These are phyloP conservation scores for Labeo catla DNA, from an alignment of 2,113 vertebrate genomes.

Conservation along the genomic window DNA sequence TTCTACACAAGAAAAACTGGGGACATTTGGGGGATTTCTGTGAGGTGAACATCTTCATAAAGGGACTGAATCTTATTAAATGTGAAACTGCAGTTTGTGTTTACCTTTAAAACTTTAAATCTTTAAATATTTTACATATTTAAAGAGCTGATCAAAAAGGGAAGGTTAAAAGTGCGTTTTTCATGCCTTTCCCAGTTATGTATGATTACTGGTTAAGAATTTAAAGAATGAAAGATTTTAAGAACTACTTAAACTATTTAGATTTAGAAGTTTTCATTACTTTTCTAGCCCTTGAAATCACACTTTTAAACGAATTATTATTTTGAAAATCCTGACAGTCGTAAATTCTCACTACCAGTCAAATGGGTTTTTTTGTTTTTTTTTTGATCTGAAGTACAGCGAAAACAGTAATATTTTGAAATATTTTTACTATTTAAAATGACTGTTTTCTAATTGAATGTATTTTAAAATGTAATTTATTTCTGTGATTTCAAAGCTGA, in stretches of 20 bases:
- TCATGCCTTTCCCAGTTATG: not conserved
- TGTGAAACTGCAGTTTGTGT: not conserved
- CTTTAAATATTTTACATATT: not conserved
- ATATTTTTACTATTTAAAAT: too few species aligned
- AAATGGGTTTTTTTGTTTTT: too few species aligned
- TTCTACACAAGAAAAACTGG: not conserved
- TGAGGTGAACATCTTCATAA: not conserved
- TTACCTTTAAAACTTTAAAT: not conserved
- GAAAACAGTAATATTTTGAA: too few species aligned
- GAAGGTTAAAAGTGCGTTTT: not conserved
- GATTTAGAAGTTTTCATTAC: not conserved
- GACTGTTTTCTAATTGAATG: too few species aligned
- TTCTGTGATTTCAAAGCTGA: too few species aligned
- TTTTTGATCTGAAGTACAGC: too few species aligned
- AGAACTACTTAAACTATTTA: not conserved
- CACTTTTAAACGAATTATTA: not conserved
- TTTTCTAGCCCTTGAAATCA: not conserved
- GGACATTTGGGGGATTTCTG: not conserved
- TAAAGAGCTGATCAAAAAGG: not conserved
- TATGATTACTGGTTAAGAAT: not conserved
- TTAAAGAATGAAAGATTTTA: not conserved
- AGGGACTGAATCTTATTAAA: not conserved
- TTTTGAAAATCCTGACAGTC: not conserved
- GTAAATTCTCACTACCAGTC: not conserved
- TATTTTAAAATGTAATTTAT: too few species aligned